These are phyloP conservation scores for Parasteatoda tepidariorum DNA, from an alignment of 1,140 invertebrate genomes.

Conservation along the genomic window DNA sequence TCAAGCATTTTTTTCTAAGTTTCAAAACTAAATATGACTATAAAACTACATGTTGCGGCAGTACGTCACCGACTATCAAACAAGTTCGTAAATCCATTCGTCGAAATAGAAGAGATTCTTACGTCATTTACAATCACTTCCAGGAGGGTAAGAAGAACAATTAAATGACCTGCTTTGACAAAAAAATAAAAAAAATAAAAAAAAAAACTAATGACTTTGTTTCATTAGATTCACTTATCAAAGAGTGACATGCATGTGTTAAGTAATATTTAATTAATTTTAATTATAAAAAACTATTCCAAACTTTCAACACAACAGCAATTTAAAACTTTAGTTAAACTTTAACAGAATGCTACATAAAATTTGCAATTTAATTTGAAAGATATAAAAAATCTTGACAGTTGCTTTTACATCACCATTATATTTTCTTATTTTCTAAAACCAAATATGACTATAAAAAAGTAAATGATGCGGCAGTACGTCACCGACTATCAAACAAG, in stretches of 20 bases:
- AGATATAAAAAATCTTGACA: too few relatives aligned
- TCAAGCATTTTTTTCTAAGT: neutral
- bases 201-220: too few relatives aligned
- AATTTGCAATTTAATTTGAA: too few relatives aligned
- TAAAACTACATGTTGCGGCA: neutral
- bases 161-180: conserved; percentile 14
- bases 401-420: neutral
- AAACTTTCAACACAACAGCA: too few relatives aligned
- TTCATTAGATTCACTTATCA: too few relatives aligned
- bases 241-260: too few relatives aligned
- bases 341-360: too few relatives aligned
- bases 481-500: neutral
- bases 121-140: conserved; percentile 22
- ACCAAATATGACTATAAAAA: neutral
- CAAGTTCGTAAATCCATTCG: neutral
- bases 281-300: too few relatives aligned
- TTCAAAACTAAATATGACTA: neutral
- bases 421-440: neutral
- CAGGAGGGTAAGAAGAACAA: neutral
- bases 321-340: too few relatives aligned
- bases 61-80: neutral
- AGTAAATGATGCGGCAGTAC: neutral
- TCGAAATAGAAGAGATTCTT: neutral
- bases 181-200: neutral
- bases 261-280: too few relatives aligned